Evolutionary conservation across 1,140 invertebrate species (phyloP), one percentile per base, ranked within the genome.

Genomic region (Trachymyrmex cornetzi): DNA sequence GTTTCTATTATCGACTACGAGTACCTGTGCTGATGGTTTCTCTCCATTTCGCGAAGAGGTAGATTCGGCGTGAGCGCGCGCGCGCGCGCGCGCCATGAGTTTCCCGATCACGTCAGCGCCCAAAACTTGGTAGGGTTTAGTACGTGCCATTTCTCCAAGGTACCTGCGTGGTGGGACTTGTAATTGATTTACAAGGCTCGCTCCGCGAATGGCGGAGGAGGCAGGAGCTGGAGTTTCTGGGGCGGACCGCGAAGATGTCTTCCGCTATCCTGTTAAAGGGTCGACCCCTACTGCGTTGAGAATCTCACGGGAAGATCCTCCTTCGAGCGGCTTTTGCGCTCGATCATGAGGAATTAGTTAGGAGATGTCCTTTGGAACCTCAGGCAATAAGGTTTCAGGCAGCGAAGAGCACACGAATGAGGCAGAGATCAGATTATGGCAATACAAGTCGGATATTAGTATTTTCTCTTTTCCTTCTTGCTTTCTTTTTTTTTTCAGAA

Each of bases 101-200:
- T 95, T 94, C 89, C 92, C 91, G 93, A 94, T 95, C 93, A 94
- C 93, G 94, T 95, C 93, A 94, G 86, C 91, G 86, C 91, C 77
- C 67, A 89, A 85, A 93, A 94, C 94, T 92, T 94, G 93, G 86
- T 86, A 90, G 72, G 82, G 84, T 48, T 86, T 86, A 88, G 90
- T 94, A 94, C 94, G 94, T 94, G 94, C 92, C 91, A 93, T 93
- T 95, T 94, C 93, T 91, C 90, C 85, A 88, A 86, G 80, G 72
- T 85, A 81, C 48, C 67, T 71, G 74, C 90, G 89, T 86, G 61
- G 86, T 81, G 92, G 89, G 89, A 92, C 89, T 93, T 90, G 94
- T 94, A 95, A 95, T 95, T 95, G 94, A 95, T 95, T 95, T 95
- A 95, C 94, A 93, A 93, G 93, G 90, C 90, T 92, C 91, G 89